Evolutionary conservation across 2,797 vertebrate species (phyloP).

Genomic region (Tenualosa ilisha): DNA sequence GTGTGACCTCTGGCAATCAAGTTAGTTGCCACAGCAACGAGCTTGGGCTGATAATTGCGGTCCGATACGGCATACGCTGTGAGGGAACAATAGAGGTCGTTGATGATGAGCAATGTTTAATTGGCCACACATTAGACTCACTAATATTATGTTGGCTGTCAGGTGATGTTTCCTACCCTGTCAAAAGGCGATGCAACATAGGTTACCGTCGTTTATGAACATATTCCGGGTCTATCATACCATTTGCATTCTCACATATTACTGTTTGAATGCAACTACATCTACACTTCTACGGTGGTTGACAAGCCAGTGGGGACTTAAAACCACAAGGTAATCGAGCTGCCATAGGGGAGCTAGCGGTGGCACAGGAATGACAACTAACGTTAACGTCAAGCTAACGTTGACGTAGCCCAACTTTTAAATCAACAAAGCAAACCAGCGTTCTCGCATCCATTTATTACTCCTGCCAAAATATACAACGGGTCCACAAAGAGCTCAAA

Average conservation of each 20-base stretch:
- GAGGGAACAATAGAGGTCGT: not conserved
- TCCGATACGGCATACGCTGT: conserved; percentile 27
- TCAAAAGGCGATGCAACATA: not conserved
- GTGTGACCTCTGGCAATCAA: conserved; percentile 76
- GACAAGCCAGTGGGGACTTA: not conserved
- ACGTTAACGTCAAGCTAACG: not conserved
- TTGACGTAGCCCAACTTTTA: conserved; percentile 1
- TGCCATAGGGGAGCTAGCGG: not conserved
- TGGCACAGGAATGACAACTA: not conserved
- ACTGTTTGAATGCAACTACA: not conserved
- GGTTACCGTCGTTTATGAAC: not conserved
- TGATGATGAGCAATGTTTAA: not conserved
- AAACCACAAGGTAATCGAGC: not conserved
- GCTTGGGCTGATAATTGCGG: conserved; percentile 38
- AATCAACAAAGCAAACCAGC: not conserved
- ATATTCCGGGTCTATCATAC: not conserved
- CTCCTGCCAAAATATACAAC: not conserved
- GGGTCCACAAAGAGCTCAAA: not conserved
- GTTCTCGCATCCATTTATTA: not conserved
- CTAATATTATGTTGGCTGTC: conserved; percentile 6
- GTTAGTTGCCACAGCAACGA: conserved; percentile 62
- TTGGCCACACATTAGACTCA: conserved; percentile 3
- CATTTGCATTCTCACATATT: not conserved
- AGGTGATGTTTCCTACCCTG: conserved; percentile 1
- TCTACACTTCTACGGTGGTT: not conserved